Conservation (phyloP, 2,888 invertebrate species). For the Brachycybe producta region DNA sequence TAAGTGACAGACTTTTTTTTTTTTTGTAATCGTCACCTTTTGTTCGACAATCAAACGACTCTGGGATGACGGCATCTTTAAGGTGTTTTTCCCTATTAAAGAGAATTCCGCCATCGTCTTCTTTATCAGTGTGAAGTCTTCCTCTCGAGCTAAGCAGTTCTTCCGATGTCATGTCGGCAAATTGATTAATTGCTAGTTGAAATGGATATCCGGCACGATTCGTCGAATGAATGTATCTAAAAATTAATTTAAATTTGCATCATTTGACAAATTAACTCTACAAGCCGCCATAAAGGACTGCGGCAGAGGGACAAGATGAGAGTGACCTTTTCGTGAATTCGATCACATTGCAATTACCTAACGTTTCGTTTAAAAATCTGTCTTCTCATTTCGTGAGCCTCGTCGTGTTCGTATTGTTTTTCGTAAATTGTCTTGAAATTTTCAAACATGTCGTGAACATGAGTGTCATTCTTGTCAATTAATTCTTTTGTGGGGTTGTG, state of each 20-base stretch:
- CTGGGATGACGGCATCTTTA: slow-evolving; percentile 47
- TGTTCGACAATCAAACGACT: slow-evolving; percentile 76
- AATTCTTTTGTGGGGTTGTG: slow-evolving; percentile 93
- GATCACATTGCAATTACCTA: slow-evolving; percentile 39
- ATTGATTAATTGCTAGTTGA: slow-evolving; percentile 66
- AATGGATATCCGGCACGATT: slow-evolving; percentile 64
- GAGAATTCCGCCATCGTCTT: slow-evolving; percentile 59
- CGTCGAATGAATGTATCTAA: slow-evolving; percentile 64
- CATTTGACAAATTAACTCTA: too few species aligned
- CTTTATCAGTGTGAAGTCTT: slow-evolving; percentile 39
- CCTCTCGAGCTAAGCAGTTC: slow-evolving; percentile 67
- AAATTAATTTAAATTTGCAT: too few species aligned
- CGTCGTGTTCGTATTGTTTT: slow-evolving; percentile 48
- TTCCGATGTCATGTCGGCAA: slow-evolving; percentile 64
- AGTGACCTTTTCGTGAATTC: slow-evolving; percentile 6
- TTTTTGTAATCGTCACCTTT: slow-evolving; percentile 29
- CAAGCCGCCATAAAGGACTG: too few species aligned
- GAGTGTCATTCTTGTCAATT: slow-evolving; percentile 52
- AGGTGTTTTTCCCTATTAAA: slow-evolving; percentile 48
- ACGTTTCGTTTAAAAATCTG: slow-evolving; percentile 76
- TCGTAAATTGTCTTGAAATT: slow-evolving; percentile 59
- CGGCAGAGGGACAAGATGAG: too few species aligned
- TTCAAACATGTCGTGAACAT: slow-evolving; percentile 60
- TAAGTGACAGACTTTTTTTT: not conserved
- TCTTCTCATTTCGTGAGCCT: slow-evolving; percentile 55